phyloP scores from a whole-genome alignment of 2,797 vertebrate species.

The Enteromius afrohamiltoni region DNA sequence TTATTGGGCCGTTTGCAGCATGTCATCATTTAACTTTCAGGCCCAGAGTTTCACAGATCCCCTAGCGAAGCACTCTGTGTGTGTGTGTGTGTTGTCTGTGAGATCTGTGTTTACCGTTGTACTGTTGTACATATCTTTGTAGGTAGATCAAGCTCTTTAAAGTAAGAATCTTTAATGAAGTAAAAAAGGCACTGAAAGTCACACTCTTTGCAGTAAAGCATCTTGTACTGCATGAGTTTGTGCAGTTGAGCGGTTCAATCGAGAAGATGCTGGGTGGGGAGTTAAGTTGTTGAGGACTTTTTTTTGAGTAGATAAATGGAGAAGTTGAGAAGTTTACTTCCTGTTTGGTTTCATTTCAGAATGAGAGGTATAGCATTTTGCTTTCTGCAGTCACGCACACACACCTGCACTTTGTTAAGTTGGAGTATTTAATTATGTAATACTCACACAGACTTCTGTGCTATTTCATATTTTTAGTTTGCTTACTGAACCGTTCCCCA shows the following conservation, averaged over 20 bases:
- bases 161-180: not conserved
- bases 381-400: not conserved
- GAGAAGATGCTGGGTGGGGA: not conserved
- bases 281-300: not conserved
- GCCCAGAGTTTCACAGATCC: not conserved
- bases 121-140: not conserved
- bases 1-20: not conserved
- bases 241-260: not conserved
- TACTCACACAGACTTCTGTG: not conserved
- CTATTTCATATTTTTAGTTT: not conserved
- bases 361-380: not conserved
- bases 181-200: not conserved
- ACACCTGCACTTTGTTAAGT: not conserved
- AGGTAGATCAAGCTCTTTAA: not conserved
- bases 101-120: not conserved
- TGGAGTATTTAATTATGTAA: not conserved
- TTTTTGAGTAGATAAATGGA: slow-evolving; percentile 24
- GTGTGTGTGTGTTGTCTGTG: not conserved
- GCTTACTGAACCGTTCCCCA: not conserved
- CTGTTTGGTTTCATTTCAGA: not conserved
- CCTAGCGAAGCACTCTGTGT: not conserved
- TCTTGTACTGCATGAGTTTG: not conserved
- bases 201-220: not conserved
- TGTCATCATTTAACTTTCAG: not conserved
- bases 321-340: slow-evolving; percentile 15